Percentiles rank a stretch among this genome's conserved stretches.
phyloP scores from a whole-genome alignment of 2,797 vertebrate species.

The Schizopygopsis pylzovi region DNA sequence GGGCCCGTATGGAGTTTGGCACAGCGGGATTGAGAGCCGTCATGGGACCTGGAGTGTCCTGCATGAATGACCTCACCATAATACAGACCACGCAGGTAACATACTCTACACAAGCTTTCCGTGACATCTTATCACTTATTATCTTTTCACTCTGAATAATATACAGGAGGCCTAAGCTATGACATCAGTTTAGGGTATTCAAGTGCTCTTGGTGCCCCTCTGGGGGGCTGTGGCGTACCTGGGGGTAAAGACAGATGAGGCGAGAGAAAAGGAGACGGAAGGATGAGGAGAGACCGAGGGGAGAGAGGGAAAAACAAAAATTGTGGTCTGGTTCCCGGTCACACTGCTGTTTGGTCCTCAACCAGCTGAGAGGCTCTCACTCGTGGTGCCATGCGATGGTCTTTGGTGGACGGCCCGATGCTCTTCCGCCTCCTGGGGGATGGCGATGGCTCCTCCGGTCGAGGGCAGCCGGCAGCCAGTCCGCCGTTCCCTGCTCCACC shows the following conservation, averaged over 20 bases:
- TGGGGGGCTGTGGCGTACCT: background rate
- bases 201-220: background rate
- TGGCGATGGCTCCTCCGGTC: too few species aligned
- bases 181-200: background rate
- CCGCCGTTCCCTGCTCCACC: too few species aligned
- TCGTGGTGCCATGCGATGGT: too few species aligned
- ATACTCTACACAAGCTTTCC: background rate
- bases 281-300: background rate
- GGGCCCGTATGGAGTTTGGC: slow-evolving; percentile 93
- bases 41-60: slow-evolving; percentile 91
- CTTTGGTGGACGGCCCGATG: too few species aligned
- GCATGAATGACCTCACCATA: slow-evolving; percentile 96
- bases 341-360: too few species aligned
- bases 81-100: slow-evolving; percentile 96
- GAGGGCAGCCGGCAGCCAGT: too few species aligned
- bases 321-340: too few species aligned
- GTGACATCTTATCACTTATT: background rate
- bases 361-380: too few species aligned
- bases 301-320: too few species aligned
- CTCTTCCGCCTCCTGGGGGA: too few species aligned
- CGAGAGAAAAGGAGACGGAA: background rate
- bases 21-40: slow-evolving; percentile 93
- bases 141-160: background rate
- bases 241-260: background rate
- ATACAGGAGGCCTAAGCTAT: background rate